Evolutionary conservation across 1,140 invertebrate species (phyloP).

Genomic region (Sipha flava): DNA sequence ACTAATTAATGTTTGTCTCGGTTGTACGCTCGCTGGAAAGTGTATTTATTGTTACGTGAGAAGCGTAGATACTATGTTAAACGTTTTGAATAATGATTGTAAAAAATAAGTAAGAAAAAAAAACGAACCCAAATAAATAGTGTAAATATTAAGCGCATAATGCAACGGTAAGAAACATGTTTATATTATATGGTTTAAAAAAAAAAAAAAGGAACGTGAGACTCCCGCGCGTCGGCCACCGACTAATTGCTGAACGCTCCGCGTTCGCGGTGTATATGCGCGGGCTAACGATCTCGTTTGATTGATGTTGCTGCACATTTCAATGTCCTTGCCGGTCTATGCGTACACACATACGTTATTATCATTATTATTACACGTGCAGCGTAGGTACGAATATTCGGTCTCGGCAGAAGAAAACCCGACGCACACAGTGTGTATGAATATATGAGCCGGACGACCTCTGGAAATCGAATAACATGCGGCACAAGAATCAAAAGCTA

Average conservation of each 20-base stretch:
- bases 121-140: neutral
- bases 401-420: neutral
- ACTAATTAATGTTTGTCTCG: constrained; percentile 3
- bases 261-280: too few relatives aligned
- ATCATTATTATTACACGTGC: neutral
- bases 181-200: neutral
- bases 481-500: neutral
- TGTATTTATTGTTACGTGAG: neutral
- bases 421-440: neutral
- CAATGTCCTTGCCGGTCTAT: constrained; percentile 9
- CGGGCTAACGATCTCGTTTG: constrained; percentile 27
- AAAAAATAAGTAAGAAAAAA: neutral
- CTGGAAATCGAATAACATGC: neutral
- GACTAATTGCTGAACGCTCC: constrained; percentile 22
- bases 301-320: constrained; percentile 31
- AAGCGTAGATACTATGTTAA: neutral
- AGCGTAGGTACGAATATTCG: neutral
- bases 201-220: constrained; percentile 15
- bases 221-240: neutral
- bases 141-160: constrained; percentile 8
- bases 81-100: constrained; percentile 19
- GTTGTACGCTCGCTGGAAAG: neutral
- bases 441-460: neutral
- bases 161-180: neutral
- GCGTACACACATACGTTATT: neutral